phyloP scores from a whole-genome alignment of 2,797 vertebrate species.

The Anguilla marmorata region DNA sequence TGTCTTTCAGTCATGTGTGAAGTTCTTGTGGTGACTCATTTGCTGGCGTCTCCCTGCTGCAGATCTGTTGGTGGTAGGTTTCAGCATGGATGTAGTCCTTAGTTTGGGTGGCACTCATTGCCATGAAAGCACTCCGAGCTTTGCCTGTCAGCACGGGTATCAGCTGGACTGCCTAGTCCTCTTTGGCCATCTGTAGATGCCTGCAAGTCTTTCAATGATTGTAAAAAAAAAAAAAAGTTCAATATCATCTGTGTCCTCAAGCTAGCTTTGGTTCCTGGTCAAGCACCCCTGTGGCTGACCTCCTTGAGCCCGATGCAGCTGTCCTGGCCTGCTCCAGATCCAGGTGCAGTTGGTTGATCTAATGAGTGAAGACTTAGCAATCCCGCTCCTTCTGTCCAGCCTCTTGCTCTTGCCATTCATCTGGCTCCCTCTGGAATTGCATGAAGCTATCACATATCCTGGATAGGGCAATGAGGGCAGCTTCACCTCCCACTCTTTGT shows the following conservation, averaged over 20 bases:
- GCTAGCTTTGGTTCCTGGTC: neutral
- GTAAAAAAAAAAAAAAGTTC: slow-evolving; percentile 7
- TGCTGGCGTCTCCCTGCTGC: neutral
- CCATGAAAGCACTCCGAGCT: neutral
- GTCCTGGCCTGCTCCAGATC: neutral
- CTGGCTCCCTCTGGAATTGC: slow-evolving; percentile 7
- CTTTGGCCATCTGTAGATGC: slow-evolving; percentile 2
- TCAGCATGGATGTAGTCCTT: slow-evolving; percentile 2
- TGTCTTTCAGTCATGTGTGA: slow-evolving; percentile 10
- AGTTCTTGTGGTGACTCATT: slow-evolving; percentile 10
- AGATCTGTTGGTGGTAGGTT: slow-evolving; percentile 8
- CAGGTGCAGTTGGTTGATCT: neutral
- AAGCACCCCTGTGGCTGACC: neutral
- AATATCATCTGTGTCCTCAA: slow-evolving; percentile 3
- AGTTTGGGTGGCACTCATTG: slow-evolving; percentile 9
- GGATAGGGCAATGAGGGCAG: neutral
- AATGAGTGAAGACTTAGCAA: slow-evolving; percentile 14
- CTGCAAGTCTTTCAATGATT: neutral
- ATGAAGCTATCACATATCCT: slow-evolving; percentile 12
- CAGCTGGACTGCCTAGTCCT: slow-evolving; percentile 4
- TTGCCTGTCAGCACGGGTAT: slow-evolving; percentile 11
- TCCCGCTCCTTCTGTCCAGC: neutral
- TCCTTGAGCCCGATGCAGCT: too few relatives aligned
- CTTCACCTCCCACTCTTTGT: neutral
- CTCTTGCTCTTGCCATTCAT: neutral